Conservation (phyloP, 1,140 invertebrate species). For the Pogonomyrmex barbatus region DNA sequence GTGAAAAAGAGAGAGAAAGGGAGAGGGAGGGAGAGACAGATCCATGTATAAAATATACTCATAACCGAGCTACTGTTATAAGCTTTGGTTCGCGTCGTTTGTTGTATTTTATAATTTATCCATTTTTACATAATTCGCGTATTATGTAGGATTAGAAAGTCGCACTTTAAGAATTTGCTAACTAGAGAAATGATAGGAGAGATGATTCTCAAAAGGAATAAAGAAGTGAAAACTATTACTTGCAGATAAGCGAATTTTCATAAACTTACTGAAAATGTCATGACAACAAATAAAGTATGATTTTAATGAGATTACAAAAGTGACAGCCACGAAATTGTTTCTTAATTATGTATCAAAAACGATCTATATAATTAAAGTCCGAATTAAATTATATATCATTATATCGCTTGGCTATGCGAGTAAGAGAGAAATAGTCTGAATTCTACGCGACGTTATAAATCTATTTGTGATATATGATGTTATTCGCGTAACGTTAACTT, state of each 20-base stretch:
- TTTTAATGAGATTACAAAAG: neutral
- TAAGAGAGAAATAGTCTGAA: neutral
- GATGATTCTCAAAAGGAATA: constrained; percentile 33
- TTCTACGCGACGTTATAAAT: constrained; percentile 1
- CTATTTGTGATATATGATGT: neutral
- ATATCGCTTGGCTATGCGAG: neutral
- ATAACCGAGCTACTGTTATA: constrained; percentile 15
- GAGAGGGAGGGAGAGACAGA: neutral
- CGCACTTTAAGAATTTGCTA: constrained; percentile 7
- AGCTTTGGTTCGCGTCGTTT: neutral
- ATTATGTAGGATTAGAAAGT: constrained; percentile 42
- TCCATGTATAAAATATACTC: constrained; percentile 34
- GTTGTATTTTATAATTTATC: constrained; percentile 43
- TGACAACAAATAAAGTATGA: constrained; percentile 24
- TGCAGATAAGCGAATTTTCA: constrained; percentile 27
- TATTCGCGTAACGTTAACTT: neutral
- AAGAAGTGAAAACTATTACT: constrained; percentile 31
- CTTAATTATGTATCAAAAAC: neutral
- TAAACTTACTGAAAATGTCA: constrained; percentile 21
- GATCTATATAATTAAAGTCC: neutral
- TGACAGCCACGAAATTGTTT: constrained; percentile 17
- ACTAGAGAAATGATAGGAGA: constrained; percentile 22
- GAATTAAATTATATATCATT: neutral
- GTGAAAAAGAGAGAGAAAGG: constrained; percentile 11
- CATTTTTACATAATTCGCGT: constrained; percentile 44